Percentiles rank a stretch among this genome's conserved stretches.
These are phyloP conservation scores for Cabera pusaria DNA, from an alignment of 2,888 invertebrate genomes.

Conservation along the genomic window DNA sequence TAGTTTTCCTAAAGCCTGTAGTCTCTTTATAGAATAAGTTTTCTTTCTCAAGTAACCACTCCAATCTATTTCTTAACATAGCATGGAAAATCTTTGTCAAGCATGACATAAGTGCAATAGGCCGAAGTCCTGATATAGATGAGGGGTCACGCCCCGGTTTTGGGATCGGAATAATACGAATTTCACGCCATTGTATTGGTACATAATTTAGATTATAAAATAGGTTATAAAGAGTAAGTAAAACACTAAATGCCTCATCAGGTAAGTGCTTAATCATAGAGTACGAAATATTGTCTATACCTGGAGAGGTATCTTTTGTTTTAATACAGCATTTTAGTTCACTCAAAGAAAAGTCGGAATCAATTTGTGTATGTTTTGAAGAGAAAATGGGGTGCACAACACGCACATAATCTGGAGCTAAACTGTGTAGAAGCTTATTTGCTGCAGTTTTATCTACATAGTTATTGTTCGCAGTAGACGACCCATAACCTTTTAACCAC, in stretches of 20 bases:
- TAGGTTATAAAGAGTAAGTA: conserved; percentile 7
- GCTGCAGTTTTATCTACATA: not conserved
- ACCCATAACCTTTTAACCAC: conserved; percentile 3
- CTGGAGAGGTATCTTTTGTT: conserved; percentile 24
- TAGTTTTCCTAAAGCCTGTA: conserved; percentile 22
- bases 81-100: conserved; percentile 30
- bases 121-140: conserved; percentile 14
- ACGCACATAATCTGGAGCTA: conserved; percentile 6
- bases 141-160: conserved; percentile 12
- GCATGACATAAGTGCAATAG: conserved; percentile 28
- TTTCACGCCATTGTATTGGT: conserved; percentile 25
- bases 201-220: conserved; percentile 14
- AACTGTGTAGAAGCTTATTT: not conserved
- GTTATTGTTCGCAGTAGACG: not conserved
- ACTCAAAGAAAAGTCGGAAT: not conserved
- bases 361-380: not conserved
- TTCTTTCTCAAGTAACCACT: conserved; percentile 29
- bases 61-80: conserved; percentile 25
- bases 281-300: conserved; percentile 21
- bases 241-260: conserved; percentile 14
- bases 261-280: conserved; percentile 27
- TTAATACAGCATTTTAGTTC: conserved; percentile 4
- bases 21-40: conserved; percentile 13
- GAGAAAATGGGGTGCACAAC: not conserved
- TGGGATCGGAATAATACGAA: conserved; percentile 26